phyloP scores from a whole-genome alignment of 2,888 invertebrate genomes.

The Euzetes globulus region DNA sequence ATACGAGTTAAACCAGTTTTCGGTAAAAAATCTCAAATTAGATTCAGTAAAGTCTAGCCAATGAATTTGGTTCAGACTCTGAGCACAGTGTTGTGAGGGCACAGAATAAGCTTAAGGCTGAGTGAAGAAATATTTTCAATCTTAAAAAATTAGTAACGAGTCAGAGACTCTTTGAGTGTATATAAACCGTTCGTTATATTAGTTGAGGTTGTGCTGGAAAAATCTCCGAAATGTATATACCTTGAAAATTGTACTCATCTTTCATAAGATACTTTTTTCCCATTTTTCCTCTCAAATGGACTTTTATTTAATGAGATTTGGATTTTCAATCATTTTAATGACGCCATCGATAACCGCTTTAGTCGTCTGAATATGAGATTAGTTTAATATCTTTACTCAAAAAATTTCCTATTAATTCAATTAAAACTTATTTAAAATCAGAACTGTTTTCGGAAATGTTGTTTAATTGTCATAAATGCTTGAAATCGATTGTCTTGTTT shows the following conservation, averaged over 20 bases:
- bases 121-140: neutral
- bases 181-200: neutral
- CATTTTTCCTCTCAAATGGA: neutral
- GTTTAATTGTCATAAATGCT: too few species aligned
- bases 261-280: neutral
- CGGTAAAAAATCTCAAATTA: too few species aligned
- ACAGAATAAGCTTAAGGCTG: neutral
- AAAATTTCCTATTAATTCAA: too few species aligned
- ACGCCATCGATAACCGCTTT: neutral
- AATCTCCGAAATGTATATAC: neutral
- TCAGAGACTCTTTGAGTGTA: neutral
- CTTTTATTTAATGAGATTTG: neutral
- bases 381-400: neutral
- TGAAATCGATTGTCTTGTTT: too few species aligned
- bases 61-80: too few species aligned
- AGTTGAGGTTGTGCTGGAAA: neutral
- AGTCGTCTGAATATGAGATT: neutral
- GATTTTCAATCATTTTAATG: slow-evolving; percentile 7
- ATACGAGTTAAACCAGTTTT: too few species aligned
- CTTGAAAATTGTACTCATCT: neutral
- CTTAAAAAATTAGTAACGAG: neutral
- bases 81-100: too few species aligned
- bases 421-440: too few species aligned
- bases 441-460: too few species aligned
- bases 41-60: too few species aligned